Base-by-base conservation (phyloP, 30 jellyfish, hydroid and myxozoan genomes). In the Nemopilema nomurai region DNA sequence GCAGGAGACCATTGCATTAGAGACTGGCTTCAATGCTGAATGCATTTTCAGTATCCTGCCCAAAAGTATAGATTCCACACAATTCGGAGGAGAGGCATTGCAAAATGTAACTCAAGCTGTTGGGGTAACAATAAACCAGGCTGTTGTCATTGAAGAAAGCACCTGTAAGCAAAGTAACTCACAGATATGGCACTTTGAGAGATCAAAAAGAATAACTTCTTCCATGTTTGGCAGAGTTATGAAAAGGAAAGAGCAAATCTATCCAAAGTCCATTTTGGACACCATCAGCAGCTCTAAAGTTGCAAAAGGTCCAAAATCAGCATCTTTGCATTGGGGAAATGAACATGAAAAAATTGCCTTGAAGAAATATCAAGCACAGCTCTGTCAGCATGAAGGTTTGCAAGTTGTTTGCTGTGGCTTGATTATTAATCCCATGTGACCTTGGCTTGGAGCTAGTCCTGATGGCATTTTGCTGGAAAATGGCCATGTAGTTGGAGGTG, bases 361-460 rank as follows among this genome's bases (percentile, higher is more conserved):
- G 30, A 29, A 71, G 30, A 25, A 71, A 1, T 74, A 74, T 49
- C 16, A 21, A 49, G 31, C 30, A 64, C 8, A 64, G 74, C 30
- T 64, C 30, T 64, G 74, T 19, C 74, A 64, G 57, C 6, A 41
- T 41, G 57, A 41, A 41, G 57, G 57, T 41, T 41, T 41, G 57
- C 57, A 41, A 41, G 57, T 41, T 41, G 57, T 41, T 41, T 41
- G 57, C 57, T 41, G 57, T 41, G 57, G 57, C 57, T 41, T 41
- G 57, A 41, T 41, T 41, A 41, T 41, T 41, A 57, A 64, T 3
- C 79, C 57, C 16, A 29, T 26, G 21, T 67, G 80, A 68, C 89
- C 80, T 53, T 77, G 77, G 77, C 49, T 77, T 22, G 89, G 80
- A 24, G 89, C 89, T 16, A 62, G 80, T 63, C 70, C 80, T 28